phyloP scores from a whole-genome alignment of 2,888 invertebrate species.

The Cerastoderma edule region DNA sequence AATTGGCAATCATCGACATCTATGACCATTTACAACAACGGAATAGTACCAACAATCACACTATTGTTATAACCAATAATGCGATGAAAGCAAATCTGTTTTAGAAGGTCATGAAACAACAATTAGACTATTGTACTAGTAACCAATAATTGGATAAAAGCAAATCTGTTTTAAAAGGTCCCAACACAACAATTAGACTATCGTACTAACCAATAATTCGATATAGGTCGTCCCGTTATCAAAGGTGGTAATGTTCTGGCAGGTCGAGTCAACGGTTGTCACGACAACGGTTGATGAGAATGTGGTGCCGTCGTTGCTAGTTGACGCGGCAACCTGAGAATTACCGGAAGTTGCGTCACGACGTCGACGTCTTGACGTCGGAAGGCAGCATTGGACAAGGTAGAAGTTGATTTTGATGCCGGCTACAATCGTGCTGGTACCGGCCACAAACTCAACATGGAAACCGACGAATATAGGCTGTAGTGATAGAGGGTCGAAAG shows the following conservation, averaged over 20 bases:
- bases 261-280: conserved; percentile 15
- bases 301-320: conserved; percentile 2
- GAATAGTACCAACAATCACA: too few relatives aligned
- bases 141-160: too few relatives aligned
- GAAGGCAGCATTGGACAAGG: neutral
- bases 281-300: neutral
- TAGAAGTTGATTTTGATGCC: neutral
- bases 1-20: too few relatives aligned
- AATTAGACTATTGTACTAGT: too few relatives aligned
- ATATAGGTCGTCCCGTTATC: conserved; percentile 3
- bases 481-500: too few relatives aligned
- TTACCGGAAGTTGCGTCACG: neutral
- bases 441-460: neutral
- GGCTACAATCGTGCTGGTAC: neutral
- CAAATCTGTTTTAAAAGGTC: too few relatives aligned
- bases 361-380: neutral
- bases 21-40: too few relatives aligned
- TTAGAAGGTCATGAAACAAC: too few relatives aligned
- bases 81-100: too few relatives aligned
- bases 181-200: too few relatives aligned
- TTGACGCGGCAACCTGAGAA: neutral
- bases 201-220: conserved; percentile 1
- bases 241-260: conserved; percentile 12
- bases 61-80: too few relatives aligned
- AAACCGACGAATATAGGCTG: too few relatives aligned